Evolutionary conservation across 2,113 vertebrate genomes (phyloP).

Genomic region (Gyps fulvus): DNA sequence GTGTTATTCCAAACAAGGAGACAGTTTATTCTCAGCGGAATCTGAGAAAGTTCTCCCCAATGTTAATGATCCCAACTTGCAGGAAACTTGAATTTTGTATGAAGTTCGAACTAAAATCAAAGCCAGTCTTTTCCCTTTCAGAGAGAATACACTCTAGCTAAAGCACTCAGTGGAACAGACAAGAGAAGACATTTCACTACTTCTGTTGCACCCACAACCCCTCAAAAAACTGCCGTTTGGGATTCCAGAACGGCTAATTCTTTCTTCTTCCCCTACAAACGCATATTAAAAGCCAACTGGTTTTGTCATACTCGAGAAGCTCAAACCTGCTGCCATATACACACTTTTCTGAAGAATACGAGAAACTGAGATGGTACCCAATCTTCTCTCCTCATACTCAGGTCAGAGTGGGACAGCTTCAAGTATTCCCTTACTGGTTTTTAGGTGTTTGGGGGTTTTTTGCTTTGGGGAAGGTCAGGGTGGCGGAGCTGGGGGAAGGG

Average conservation of each 20-base stretch:
- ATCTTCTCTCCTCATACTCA: background rate
- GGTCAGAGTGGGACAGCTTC: background rate
- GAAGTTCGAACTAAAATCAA: background rate
- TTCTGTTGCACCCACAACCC: background rate
- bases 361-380: background rate
- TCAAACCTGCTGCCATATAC: background rate
- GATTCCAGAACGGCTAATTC: background rate
- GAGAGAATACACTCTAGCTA: background rate
- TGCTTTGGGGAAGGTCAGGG: background rate
- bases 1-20: background rate
- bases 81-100: background rate
- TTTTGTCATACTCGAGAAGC: background rate
- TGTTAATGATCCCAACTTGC: background rate
- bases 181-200: background rate
- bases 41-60: background rate
- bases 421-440: background rate
- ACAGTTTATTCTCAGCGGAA: background rate
- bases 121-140: background rate
- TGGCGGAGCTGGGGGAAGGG: background rate
- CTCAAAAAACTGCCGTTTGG: background rate
- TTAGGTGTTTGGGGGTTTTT: fast-evolving
- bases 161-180: background rate
- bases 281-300: fast-evolving
- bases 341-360: background rate
- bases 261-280: background rate